phyloP scores from a whole-genome alignment of 92 coral and sea anemone genomes.

The Porites lobata region DNA sequence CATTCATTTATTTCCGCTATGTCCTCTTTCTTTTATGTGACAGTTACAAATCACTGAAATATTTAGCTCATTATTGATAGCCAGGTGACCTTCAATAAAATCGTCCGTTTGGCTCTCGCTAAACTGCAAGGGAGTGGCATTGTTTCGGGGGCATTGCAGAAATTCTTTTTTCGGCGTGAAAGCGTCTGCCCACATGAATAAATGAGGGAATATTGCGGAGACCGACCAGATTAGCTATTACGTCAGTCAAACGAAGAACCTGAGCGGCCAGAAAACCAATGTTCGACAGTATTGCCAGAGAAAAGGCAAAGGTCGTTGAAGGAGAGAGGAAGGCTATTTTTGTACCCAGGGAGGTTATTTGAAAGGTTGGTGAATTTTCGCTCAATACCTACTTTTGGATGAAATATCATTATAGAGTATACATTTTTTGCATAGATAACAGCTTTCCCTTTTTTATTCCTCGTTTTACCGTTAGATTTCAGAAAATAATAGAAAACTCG shows the following conservation, averaged over 20 bases:
- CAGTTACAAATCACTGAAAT: slow-evolving; percentile 21
- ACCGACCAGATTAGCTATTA: background rate
- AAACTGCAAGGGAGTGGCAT: slow-evolving; percentile 16
- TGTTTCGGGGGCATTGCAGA: slow-evolving; percentile 9
- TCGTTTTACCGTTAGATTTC: background rate
- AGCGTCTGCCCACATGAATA: background rate
- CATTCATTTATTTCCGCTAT: background rate
- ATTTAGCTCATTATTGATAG: background rate
- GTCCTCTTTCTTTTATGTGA: background rate
- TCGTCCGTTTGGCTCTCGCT: background rate
- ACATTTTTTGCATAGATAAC: background rate
- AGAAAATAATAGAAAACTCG: no score
- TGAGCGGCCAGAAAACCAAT: background rate
- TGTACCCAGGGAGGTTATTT: background rate
- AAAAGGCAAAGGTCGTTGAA: background rate
- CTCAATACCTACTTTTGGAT: background rate
- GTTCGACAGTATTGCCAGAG: background rate
- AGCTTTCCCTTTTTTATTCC: background rate
- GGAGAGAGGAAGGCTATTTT: background rate
- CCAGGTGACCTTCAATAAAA: slow-evolving; percentile 3
- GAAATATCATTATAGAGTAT: background rate
- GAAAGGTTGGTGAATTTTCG: background rate
- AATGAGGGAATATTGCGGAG: background rate
- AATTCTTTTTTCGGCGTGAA: slow-evolving; percentile 42
- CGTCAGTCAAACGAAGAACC: slow-evolving; percentile 14